These are phyloP conservation scores for Pteronotus mesoamericanus DNA, from an alignment of 2,797 vertebrate genomes.

Conservation along the genomic window DNA sequence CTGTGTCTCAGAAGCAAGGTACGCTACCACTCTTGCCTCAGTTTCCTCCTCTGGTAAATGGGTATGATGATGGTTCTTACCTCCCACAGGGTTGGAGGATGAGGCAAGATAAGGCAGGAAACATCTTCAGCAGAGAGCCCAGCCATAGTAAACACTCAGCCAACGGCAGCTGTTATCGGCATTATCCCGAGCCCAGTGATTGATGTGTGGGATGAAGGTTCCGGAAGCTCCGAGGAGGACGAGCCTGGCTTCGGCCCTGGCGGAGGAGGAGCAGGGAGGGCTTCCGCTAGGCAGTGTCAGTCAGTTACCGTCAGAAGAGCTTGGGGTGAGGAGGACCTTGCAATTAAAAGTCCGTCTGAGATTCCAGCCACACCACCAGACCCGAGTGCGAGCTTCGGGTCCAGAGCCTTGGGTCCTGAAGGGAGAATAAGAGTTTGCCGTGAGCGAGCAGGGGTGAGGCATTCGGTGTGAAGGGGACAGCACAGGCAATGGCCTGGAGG, in stretches of 20 bases:
- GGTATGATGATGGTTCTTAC: background rate
- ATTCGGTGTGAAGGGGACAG: rapidly evolving
- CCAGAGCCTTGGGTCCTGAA: background rate
- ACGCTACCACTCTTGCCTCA: background rate
- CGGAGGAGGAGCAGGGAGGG: background rate
- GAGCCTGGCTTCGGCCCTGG: background rate
- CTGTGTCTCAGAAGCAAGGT: background rate
- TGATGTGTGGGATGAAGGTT: constrained; percentile 24
- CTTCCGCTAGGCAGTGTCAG: background rate
- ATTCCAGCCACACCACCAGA: background rate
- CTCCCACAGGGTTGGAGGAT: background rate
- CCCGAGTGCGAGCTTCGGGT: background rate
- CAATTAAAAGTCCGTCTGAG: background rate
- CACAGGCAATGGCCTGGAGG: rapidly evolving
- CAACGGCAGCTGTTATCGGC: constrained; percentile 40
- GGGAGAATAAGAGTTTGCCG: background rate
- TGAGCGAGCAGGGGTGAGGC: background rate
- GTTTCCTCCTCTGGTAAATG: constrained; percentile 43
- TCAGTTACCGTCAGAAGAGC: background rate
- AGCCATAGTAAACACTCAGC: constrained; percentile 33
- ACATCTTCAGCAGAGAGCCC: background rate
- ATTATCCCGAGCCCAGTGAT: background rate
- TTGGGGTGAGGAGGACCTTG: background rate
- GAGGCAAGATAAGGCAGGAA: background rate
- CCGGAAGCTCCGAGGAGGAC: background rate